Percentiles rank a stretch among this genome's conserved stretches.
phyloP scores from a whole-genome alignment of 1,140 invertebrate species.

The Eulimnadia texana region DNA sequence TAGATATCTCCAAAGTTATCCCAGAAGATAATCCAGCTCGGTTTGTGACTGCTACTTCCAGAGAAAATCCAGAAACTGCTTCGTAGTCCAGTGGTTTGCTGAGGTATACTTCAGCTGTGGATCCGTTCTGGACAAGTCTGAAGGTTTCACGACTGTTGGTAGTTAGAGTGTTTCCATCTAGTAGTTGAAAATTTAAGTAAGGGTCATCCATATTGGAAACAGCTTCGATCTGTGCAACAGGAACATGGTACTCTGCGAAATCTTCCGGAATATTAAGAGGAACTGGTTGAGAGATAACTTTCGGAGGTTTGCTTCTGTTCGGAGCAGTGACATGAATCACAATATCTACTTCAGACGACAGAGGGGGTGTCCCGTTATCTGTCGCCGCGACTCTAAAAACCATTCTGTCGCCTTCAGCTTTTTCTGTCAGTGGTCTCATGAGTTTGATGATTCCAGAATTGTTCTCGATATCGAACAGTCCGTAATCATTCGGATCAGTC shows the following conservation, averaged over 20 bases:
- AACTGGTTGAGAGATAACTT: constrained; percentile 39
- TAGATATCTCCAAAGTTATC: constrained; percentile 54
- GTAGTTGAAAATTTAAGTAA: constrained; percentile 56
- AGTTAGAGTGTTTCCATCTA: constrained; percentile 61
- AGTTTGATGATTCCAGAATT: background rate
- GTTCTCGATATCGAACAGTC: constrained; percentile 34
- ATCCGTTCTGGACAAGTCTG: constrained; percentile 22
- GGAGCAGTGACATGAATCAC: constrained; percentile 71
- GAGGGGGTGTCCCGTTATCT: constrained; percentile 50
- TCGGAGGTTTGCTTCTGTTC: constrained; percentile 71
- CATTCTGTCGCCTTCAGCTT: constrained; percentile 48
- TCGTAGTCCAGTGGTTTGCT: constrained; percentile 65
- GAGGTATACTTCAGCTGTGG: constrained; percentile 51
- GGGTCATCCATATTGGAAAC: constrained; percentile 56
- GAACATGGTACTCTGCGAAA: constrained; percentile 46
- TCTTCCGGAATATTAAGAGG: constrained; percentile 55
- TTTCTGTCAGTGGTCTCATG: background rate
- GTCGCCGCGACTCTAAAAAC: constrained; percentile 53
- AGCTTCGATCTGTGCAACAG: constrained; percentile 51
- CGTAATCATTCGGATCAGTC: constrained; percentile 62
- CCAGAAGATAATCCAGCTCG: constrained; percentile 61
- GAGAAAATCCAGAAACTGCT: constrained; percentile 57
- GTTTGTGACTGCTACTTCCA: constrained; percentile 68
- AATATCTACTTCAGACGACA: constrained; percentile 50
- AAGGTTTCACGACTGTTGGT: constrained; percentile 67